phyloP scores from a whole-genome alignment of 2,888 invertebrate species.

The Andrena camellia region DNA sequence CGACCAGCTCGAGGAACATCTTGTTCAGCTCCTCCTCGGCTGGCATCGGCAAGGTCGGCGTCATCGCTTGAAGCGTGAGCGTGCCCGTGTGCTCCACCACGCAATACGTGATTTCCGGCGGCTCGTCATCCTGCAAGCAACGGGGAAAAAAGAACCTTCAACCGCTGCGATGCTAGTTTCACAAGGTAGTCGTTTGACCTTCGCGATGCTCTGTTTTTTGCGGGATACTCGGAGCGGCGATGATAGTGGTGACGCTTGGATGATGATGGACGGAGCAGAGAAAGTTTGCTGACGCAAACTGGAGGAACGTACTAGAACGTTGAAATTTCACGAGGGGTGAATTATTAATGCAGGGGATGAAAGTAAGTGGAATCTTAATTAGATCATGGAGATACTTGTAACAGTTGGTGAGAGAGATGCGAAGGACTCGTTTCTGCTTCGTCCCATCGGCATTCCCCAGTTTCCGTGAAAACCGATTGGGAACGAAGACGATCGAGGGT shows the following conservation, averaged over 20 bases:
- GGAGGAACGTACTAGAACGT: neutral
- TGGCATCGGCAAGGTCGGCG: constrained; percentile 97
- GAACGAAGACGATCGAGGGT: constrained; percentile 58
- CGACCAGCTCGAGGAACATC: constrained; percentile 97
- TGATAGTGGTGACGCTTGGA: constrained; percentile 7
- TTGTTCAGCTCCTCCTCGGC: constrained; percentile 96
- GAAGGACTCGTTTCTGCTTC: no score
- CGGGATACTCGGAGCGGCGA: neutral
- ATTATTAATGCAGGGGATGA: neutral
- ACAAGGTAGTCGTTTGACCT: neutral
- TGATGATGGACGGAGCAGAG: constrained; percentile 9
- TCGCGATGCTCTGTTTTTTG: constrained; percentile 29
- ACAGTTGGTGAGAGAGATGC: no score
- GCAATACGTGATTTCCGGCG: constrained; percentile 97
- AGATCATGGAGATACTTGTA: no score
- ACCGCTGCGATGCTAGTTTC: neutral
- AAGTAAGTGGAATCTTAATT: neutral
- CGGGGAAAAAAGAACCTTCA: constrained; percentile 2
- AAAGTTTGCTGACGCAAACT: neutral
- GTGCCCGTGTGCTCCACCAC: constrained; percentile 96
- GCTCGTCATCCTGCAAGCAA: constrained; percentile 93
- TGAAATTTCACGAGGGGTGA: neutral
- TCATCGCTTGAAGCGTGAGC: constrained; percentile 94
- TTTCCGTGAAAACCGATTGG: constrained; percentile 50
- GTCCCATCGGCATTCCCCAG: constrained; percentile 15